These are phyloP conservation scores for Heliconius hermathena DNA, from an alignment of 1,140 invertebrate genomes.

Conservation along the genomic window DNA sequence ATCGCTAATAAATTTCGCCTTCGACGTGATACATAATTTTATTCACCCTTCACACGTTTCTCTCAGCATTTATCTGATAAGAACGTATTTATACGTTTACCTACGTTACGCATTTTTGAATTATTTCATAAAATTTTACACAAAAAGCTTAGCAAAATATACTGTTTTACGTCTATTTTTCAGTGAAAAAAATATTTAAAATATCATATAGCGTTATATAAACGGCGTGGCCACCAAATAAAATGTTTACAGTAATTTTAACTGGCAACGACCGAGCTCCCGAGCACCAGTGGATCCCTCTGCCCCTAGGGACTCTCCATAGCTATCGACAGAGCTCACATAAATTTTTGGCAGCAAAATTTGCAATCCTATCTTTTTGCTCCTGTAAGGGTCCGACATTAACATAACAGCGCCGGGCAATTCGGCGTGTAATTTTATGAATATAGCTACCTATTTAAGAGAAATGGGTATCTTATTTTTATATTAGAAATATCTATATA, in stretches of 20 bases:
- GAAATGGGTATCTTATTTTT: slow-evolving; percentile 3
- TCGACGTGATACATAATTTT: slow-evolving; percentile 17
- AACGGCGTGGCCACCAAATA: slow-evolving; percentile 72
- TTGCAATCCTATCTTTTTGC: slow-evolving; percentile 80
- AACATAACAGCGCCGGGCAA: slow-evolving; percentile 73
- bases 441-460: slow-evolving; percentile 44
- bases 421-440: slow-evolving; percentile 63
- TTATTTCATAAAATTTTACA: not conserved
- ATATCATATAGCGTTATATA: slow-evolving; percentile 52
- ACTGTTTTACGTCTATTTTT: too few species aligned
- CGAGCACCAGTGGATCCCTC: slow-evolving; percentile 70
- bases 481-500: not conserved
- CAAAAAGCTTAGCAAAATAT: too few species aligned
- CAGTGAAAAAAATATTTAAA: not conserved
- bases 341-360: slow-evolving; percentile 81
- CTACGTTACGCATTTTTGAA: too few species aligned
- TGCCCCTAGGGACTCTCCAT: slow-evolving; percentile 68
- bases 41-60: slow-evolving; percentile 18
- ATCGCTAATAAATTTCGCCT: slow-evolving; percentile 13
- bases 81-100: not conserved
- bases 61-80: slow-evolving; percentile 10
- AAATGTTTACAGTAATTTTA: slow-evolving; percentile 80
- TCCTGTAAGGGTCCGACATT: slow-evolving; percentile 66
- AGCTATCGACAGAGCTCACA: slow-evolving; percentile 61
- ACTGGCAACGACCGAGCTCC: slow-evolving; percentile 68